Evolutionary conservation across 2,888 invertebrate species (phyloP), one percentile per base, ranked within the genome.

Genomic region (Caenorhabditis afra): DNA sequence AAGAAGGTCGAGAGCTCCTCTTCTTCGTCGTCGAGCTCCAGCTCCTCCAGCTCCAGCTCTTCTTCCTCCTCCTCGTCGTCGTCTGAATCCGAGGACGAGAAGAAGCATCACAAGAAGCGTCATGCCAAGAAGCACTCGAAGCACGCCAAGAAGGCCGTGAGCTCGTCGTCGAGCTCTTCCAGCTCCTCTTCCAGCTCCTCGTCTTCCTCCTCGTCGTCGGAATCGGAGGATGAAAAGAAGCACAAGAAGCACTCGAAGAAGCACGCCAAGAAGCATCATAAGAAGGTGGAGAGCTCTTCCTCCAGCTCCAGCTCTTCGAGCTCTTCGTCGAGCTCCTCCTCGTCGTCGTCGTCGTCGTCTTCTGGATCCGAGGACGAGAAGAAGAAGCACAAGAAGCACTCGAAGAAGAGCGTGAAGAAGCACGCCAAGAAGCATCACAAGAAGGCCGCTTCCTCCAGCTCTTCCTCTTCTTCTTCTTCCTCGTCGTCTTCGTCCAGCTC

Each of bases 161-260:
- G 35, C 10, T 22, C 22, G 20, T 74, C 74, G 5, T 73, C 73
- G 0, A 50, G 58, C 57, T 65, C 62, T 5, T 29, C 29, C 3
- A 5, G 4, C 3, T 64, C 70, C 5, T 47, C 50, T 10, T n/a
- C n/a, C 5, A 35, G 35, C 8, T 52, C 52, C 11, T 65, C 66
- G 18, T 65, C 65, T 1, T 61, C 61, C 5, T 68, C 68, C 1
- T 29, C 29, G 3, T 29, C 29, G 3, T 70, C 70, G 5, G 77
- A 77, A 20, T 70, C 70, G 14, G 77, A 77, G 58, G 70, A 70
- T 14, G 65, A 70, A 64, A 64, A 76, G 20, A 61, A 50, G 66
- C 66, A 66, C 39, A 29, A 29, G 29, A 29, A 29, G 29, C 58
- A 58, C 18, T 29, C 29, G 29, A 39, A 23, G 22, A 50, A 68